A percentile compares a stretch with the other conserved stretches of the same genome.
phyloP scores from a whole-genome alignment of 2,113 vertebrate species.

The Bubo blakistoni region DNA sequence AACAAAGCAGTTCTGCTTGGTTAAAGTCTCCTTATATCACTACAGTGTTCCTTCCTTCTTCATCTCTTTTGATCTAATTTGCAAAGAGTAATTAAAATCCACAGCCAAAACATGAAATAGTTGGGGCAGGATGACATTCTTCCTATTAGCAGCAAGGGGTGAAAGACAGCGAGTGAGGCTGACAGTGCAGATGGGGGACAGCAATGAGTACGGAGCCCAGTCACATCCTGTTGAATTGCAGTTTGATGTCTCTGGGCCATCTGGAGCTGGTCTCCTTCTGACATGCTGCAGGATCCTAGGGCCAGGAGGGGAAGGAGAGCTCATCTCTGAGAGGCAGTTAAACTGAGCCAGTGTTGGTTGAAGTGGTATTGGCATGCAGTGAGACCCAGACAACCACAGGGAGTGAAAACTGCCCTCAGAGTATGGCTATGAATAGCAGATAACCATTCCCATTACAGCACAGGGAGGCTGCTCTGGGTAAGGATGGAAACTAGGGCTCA shows the following conservation, averaged over 20 bases:
- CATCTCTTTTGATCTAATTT: background rate
- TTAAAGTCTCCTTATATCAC: background rate
- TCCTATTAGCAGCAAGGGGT: background rate
- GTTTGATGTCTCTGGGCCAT: background rate
- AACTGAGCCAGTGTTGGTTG: background rate
- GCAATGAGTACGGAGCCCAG: background rate
- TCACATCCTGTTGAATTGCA: background rate
- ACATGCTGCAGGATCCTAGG: background rate
- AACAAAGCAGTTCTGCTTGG: background rate
- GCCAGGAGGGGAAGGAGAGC: background rate
- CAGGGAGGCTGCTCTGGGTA: background rate
- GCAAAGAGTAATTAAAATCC: background rate
- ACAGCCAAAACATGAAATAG: background rate
- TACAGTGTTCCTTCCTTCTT: background rate
- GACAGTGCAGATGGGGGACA: background rate
- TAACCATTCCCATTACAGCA: background rate
- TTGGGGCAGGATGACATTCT: background rate
- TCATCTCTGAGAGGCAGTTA: background rate
- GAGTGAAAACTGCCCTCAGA: background rate
- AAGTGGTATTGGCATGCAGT: background rate
- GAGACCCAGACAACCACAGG: background rate
- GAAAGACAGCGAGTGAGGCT: background rate
- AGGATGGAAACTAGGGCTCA: background rate
- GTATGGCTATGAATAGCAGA: background rate
- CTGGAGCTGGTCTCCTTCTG: background rate